Percentiles rank a stretch among this genome's conserved stretches.
phyloP scores from a whole-genome alignment of 2,888 invertebrate genomes.

The Calliscelio sp. region DNA sequence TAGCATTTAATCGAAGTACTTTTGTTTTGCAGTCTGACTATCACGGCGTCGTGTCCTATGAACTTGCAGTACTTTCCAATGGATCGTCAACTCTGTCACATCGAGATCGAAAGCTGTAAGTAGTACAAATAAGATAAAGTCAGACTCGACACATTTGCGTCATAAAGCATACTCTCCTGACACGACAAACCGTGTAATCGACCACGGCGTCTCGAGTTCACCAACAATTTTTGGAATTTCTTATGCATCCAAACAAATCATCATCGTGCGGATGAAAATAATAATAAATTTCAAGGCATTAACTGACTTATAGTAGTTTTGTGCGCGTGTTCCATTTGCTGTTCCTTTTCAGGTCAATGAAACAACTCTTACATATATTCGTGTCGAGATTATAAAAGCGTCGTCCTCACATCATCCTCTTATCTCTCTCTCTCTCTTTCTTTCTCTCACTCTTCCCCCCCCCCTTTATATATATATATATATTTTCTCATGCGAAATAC shows the following conservation, averaged over 20 bases:
- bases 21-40: constrained; percentile 92
- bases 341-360: constrained; percentile 80
- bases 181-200: constrained; percentile 39
- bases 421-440: too few species aligned
- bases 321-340: constrained; percentile 30
- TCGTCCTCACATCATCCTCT: constrained; percentile 70
- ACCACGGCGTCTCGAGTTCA: constrained; percentile 20
- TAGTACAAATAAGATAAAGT: constrained; percentile 85
- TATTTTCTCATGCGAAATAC: constrained; percentile 77
- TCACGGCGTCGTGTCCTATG: constrained; percentile 98
- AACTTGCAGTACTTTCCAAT: constrained; percentile 98
- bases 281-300: constrained; percentile 18
- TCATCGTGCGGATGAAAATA: constrained; percentile 6
- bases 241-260: too few species aligned
- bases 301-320: constrained; percentile 18
- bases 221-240: constrained; percentile 19
- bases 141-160: constrained; percentile 44
- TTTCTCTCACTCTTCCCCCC: too few species aligned
- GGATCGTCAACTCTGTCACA: constrained; percentile 97
- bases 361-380: constrained; percentile 77
- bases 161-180: constrained; percentile 17
- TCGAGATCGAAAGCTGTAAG: constrained; percentile 99
- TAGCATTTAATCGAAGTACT: constrained; percentile 2
- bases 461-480: too few species aligned
- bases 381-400: constrained; percentile 76